A percentile compares a stretch with the other conserved stretches of the same genome.
Evolutionary conservation across 1,140 invertebrate species (phyloP).

Genomic region (Pseudomyrmex pallidus): DNA sequence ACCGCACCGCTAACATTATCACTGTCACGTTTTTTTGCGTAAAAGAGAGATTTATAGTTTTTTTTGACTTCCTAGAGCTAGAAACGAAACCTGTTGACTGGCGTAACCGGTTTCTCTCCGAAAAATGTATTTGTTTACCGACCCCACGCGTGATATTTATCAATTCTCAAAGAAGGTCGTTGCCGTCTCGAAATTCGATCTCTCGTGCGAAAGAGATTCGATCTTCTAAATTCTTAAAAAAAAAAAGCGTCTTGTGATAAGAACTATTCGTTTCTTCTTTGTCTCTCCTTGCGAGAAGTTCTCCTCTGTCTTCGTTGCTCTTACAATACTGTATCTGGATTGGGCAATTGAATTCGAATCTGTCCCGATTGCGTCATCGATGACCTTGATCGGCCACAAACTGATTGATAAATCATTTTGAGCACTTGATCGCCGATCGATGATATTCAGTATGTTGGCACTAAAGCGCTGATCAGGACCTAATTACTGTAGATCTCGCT

Average conservation of each 20-base stretch:
- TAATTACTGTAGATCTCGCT: constrained; percentile 72
- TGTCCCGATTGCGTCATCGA: constrained; percentile 70
- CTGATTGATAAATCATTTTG: constrained; percentile 79
- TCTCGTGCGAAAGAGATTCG: not conserved
- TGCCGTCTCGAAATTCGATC: not conserved
- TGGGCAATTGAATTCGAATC: constrained; percentile 53
- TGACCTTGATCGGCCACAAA: constrained; percentile 74
- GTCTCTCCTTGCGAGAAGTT: not conserved
- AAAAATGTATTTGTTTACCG: constrained; percentile 13
- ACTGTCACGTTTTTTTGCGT: not conserved
- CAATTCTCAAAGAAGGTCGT: not conserved
- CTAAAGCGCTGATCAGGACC: constrained; percentile 71
- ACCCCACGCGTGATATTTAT: not conserved
- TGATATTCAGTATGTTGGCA: constrained; percentile 70
- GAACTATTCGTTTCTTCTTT: not conserved
- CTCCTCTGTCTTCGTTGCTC: not conserved
- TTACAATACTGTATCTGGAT: constrained; percentile 34
- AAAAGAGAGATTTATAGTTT: constrained; percentile 18
- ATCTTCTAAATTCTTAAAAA: not conserved
- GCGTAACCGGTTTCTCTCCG: constrained; percentile 32
- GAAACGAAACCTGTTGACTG: constrained; percentile 38
- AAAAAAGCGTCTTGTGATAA: constrained; percentile 14
- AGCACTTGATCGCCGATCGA: constrained; percentile 65
- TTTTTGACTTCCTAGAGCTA: constrained; percentile 29
- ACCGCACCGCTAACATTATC: not conserved